A percentile compares a stretch with the other conserved stretches of the same genome.
Conservation (phyloP, 2,113 vertebrate genomes). For the Epinephelus fuscoguttatus region DNA sequence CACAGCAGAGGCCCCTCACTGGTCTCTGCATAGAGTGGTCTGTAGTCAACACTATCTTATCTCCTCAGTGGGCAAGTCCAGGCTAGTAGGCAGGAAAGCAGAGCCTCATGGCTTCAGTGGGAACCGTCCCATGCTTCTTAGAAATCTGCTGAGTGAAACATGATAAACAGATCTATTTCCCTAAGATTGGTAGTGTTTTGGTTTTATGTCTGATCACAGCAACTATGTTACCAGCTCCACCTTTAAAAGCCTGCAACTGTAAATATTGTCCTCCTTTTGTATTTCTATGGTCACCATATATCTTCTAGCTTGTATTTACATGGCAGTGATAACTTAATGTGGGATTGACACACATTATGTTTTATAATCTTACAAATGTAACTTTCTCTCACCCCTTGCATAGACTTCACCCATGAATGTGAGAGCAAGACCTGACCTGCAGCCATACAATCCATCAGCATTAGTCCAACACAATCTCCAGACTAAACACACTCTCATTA, state of each 20-base stretch:
- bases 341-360: conserved; percentile 10
- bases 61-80: conserved; percentile 73
- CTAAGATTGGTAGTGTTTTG: conserved; percentile 22
- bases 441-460: conserved; percentile 86
- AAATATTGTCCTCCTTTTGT: conserved; percentile 24
- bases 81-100: conserved; percentile 60
- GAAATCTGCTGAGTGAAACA: conserved; percentile 45
- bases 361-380: conserved; percentile 52
- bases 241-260: background rate
- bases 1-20: conserved; percentile 64
- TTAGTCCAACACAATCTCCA: conserved; percentile 82
- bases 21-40: conserved; percentile 52
- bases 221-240: background rate
- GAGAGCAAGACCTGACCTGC: conserved; percentile 82
- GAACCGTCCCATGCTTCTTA: conserved; percentile 37
- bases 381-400: conserved; percentile 49
- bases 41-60: conserved; percentile 82
- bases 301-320: conserved; percentile 11
- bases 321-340: conserved; percentile 24
- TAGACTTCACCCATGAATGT: conserved; percentile 56
- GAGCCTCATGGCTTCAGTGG: conserved; percentile 38
- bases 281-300: background rate
- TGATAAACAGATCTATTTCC: conserved; percentile 52
- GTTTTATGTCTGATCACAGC: conserved; percentile 4
- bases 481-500: conserved; percentile 89